Evolutionary conservation across 2,888 invertebrate genomes (phyloP).

Genomic region (Subacronicta megacephala): DNA sequence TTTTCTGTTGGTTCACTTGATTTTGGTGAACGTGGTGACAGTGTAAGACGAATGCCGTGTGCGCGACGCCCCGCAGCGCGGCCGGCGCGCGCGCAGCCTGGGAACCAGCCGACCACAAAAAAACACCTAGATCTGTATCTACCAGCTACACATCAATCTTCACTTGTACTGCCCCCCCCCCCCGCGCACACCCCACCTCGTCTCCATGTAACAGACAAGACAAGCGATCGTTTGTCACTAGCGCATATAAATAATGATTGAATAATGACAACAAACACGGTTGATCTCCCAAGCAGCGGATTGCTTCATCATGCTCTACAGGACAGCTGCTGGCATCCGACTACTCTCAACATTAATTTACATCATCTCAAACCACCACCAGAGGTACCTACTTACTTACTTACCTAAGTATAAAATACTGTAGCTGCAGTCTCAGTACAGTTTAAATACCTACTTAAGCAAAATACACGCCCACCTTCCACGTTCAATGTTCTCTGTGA

Average conservation of each 20-base stretch:
- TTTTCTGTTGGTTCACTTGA: constrained; percentile 33
- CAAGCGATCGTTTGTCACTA: constrained; percentile 67
- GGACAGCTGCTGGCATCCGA: constrained; percentile 13
- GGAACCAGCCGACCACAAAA: constrained; percentile 55
- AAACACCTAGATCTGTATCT: constrained; percentile 75
- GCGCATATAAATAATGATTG: constrained; percentile 64
- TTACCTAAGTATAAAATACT: background rate
- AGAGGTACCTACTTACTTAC: too few relatives aligned
- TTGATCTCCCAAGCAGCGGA: constrained; percentile 44
- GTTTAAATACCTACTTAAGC: too few relatives aligned
- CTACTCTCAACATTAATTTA: constrained; percentile 1
- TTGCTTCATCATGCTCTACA: constrained; percentile 53
- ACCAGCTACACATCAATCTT: constrained; percentile 77
- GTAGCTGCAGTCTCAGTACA: too few relatives aligned
- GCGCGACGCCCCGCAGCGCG: constrained; percentile 64
- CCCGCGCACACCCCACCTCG: constrained; percentile 26
- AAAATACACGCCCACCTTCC: too few relatives aligned
- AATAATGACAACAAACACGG: constrained; percentile 57
- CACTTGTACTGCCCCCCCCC: constrained; percentile 22
- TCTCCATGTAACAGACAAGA: constrained; percentile 25
- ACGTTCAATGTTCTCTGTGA: too few relatives aligned
- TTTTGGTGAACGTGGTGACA: constrained; percentile 75
- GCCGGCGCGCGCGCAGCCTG: constrained; percentile 53
- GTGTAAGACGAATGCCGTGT: constrained; percentile 70
- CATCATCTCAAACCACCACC: background rate